These are phyloP conservation scores for Ciconia boyciana DNA, from an alignment of 2,113 vertebrate genomes.

Conservation along the genomic window DNA sequence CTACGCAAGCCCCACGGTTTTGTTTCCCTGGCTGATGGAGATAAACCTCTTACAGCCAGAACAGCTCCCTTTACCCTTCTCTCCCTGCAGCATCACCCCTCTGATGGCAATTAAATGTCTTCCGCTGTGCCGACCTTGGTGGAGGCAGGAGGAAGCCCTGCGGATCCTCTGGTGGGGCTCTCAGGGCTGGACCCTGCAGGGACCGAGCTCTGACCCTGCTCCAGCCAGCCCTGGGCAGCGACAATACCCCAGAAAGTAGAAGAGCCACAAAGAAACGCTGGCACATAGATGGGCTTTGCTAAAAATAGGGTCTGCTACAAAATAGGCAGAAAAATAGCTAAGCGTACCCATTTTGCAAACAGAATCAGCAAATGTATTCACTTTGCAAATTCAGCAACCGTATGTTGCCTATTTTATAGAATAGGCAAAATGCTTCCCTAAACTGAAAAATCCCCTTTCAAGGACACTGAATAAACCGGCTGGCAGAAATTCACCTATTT, in stretches of 20 bases:
- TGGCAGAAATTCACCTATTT: constrained; percentile 63
- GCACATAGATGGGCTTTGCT: constrained; percentile 42
- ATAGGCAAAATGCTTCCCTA: constrained; percentile 64
- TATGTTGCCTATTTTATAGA: constrained; percentile 59
- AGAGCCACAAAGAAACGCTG: background rate
- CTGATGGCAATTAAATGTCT: background rate
- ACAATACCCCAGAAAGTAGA: constrained; percentile 12
- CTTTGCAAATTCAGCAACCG: constrained; percentile 66
- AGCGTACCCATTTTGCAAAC: constrained; percentile 55
- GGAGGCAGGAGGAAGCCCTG: background rate
- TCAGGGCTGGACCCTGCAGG: background rate
- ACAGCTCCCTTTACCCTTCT: background rate
- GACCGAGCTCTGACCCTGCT: background rate
- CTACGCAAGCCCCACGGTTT: background rate
- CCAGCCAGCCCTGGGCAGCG: background rate
- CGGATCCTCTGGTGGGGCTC: background rate
- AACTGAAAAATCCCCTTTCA: constrained; percentile 67
- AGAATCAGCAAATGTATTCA: constrained; percentile 63
- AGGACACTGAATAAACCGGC: constrained; percentile 50
- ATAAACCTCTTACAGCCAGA: background rate
- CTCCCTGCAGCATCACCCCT: background rate
- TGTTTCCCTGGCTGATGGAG: background rate
- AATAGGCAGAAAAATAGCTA: constrained; percentile 63
- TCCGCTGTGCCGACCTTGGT: background rate
- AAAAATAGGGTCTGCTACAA: constrained; percentile 57